Evolutionary conservation across 1,140 invertebrate genomes (phyloP).

Genomic region (Drosophila carrolli): DNA sequence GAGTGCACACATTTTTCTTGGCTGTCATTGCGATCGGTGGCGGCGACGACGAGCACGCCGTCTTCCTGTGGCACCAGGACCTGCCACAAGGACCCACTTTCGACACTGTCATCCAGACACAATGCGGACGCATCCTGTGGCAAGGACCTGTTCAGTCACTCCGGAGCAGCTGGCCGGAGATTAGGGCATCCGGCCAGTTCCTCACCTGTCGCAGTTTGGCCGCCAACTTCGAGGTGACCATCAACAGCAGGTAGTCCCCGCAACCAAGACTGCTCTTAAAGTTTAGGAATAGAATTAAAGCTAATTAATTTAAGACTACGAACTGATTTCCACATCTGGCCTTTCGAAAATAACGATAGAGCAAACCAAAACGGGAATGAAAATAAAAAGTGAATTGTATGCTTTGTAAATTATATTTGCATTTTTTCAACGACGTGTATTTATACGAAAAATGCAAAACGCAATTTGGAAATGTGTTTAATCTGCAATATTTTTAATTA

Average conservation of each 20-base stretch:
- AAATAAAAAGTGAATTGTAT: slow-evolving; percentile 29
- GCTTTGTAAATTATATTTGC: slow-evolving; percentile 71
- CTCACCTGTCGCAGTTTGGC: slow-evolving; percentile 23
- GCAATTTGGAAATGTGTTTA: slow-evolving; percentile 74
- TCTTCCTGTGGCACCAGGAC: slow-evolving; percentile 62
- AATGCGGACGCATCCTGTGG: slow-evolving; percentile 45
- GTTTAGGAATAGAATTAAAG: slow-evolving; percentile 3
- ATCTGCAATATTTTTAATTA: slow-evolving; percentile 77
- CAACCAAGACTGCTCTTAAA: slow-evolving; percentile 6
- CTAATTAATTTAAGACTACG: slow-evolving; percentile 1
- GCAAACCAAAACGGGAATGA: slow-evolving; percentile 12
- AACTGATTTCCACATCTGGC: slow-evolving; percentile 12
- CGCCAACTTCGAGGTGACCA: slow-evolving; percentile 50
- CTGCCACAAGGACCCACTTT: slow-evolving; percentile 22
- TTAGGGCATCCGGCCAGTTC: slow-evolving; percentile 54
- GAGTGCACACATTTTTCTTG: slow-evolving; percentile 66
- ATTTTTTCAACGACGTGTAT: slow-evolving; percentile 42
- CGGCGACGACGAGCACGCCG: slow-evolving; percentile 27
- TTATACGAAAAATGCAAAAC: slow-evolving; percentile 59
- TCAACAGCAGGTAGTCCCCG: slow-evolving; percentile 39
- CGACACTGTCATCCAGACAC: slow-evolving; percentile 56
- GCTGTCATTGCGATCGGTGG: slow-evolving; percentile 44
- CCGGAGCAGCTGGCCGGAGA: slow-evolving; percentile 59
- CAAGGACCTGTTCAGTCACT: slow-evolving; percentile 53
- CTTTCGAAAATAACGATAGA: slow-evolving; percentile 5